Conservation (phyloP, 2,113 vertebrate species). For the Plecotus auritus region DNA sequence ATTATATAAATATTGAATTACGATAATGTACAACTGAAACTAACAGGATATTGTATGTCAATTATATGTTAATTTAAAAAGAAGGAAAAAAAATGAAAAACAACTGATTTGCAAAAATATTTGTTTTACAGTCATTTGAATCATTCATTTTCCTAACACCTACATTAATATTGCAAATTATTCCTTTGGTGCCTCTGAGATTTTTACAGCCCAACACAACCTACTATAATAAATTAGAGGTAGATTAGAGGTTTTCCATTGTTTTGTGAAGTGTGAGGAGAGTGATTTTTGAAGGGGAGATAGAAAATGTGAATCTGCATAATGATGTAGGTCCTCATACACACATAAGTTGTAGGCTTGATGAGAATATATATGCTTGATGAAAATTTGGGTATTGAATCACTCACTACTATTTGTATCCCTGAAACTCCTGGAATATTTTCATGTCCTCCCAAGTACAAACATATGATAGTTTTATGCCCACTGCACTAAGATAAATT, state of each 20-base stretch:
- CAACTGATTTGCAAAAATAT: constrained; percentile 28
- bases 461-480: not conserved
- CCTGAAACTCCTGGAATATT: not conserved
- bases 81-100: constrained; percentile 8
- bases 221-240: constrained; percentile 55
- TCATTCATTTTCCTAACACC: constrained; percentile 12
- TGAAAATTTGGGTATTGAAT: not conserved
- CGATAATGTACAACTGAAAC: not conserved
- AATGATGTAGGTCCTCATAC: not conserved
- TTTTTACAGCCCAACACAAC: constrained; percentile 50
- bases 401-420: not conserved
- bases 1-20: not conserved
- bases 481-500: not conserved
- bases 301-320: not conserved
- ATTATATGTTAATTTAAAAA: not conserved
- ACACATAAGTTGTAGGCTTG: not conserved
- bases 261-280: not conserved
- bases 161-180: constrained; percentile 54
- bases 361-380: not conserved
- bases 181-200: constrained; percentile 40
- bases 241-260: constrained; percentile 22
- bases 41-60: not conserved
- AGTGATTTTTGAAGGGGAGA: not conserved
- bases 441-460: not conserved
- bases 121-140: constrained; percentile 8